Base-by-base conservation (phyloP, 2,113 vertebrate genomes). In the Gnathonemus longibarbis region DNA sequence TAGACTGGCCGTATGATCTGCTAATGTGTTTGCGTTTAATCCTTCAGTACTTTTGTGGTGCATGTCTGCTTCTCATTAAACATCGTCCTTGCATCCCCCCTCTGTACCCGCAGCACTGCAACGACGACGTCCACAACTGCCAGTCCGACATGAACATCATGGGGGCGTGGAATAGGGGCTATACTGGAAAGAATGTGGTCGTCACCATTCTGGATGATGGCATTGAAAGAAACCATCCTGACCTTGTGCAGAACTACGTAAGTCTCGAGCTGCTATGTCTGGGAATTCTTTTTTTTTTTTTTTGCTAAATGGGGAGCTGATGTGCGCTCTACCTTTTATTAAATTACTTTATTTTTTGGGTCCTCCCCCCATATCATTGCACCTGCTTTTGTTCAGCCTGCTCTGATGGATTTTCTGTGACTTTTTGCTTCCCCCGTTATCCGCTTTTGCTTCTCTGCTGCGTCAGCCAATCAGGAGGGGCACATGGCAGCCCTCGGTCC, bases 131-230 rank as follows among this genome's bases (percentile, higher is more conserved):
- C 4, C 97, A 98, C 85, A 98, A 98, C 92, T 99, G 98, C 94
- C 98, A 99, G 90, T 99, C 98, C 2, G 98, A 99, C 94, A 99
- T 99, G 98, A 99, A 99, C 93, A 98, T 99, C 88, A 96, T 99
- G 94, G 98, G 98, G 42, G 98, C 98, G n/a, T 99, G 98, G 98
- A 98, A 97, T 93, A 96, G 97, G 93, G 98, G 98, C 92, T 99
- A 99, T 94, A 99, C 98, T 2, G 98, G 98, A 39, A 99, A 98
- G 95, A 97, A 98, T 10, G 97, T 99, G 35, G 98, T 99, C 92
- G 97, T 99, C 91, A 99, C 98, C 80, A 99, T 99, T 91, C 94
- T 99, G 92, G 98, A 99, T 42, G 98, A 99, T 0, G 98, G 98
- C 92, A 99, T 99, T 0, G 98, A 99, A 94, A 96, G 98, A 91